These are phyloP conservation scores for Platycheirus rosarum DNA, from an alignment of 2,888 invertebrate genomes.

Conservation along the genomic window DNA sequence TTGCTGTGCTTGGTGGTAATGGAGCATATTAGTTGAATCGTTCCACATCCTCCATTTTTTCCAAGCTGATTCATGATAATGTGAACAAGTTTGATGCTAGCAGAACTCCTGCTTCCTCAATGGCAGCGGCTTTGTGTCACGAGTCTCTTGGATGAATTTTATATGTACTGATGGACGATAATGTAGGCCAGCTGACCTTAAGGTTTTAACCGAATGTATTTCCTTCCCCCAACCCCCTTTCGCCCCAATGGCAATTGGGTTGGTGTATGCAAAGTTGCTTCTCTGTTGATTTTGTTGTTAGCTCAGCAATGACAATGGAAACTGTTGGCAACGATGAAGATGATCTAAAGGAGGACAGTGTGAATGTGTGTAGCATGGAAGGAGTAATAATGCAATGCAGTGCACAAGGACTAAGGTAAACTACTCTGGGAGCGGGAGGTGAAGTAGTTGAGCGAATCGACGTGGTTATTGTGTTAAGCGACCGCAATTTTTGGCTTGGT, in stretches of 20 bases:
- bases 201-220: constrained; percentile 47
- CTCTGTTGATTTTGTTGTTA: constrained; percentile 51
- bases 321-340: constrained; percentile 51
- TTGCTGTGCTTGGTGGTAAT: constrained; percentile 37
- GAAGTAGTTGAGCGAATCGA: constrained; percentile 35
- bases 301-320: constrained; percentile 61
- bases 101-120: constrained; percentile 15
- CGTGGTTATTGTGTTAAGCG: constrained; percentile 38
- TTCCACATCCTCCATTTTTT: constrained; percentile 47
- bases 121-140: constrained; percentile 46
- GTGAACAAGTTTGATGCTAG: constrained; percentile 51
- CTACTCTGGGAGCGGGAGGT: constrained; percentile 36
- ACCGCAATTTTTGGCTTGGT: constrained; percentile 14
- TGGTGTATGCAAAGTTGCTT: not conserved
- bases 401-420: constrained; percentile 49
- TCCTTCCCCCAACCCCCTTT: constrained; percentile 27
- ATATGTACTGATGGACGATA: constrained; percentile 18
- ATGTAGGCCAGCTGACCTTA: constrained; percentile 59
- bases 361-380: not conserved
- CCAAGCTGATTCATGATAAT: constrained; percentile 64
- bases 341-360: constrained; percentile 40
- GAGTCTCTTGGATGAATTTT: constrained; percentile 34
- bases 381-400: constrained; percentile 20
- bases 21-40: constrained; percentile 67
- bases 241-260: not conserved